Base-by-base conservation (phyloP, 2,113 vertebrate species). In the Grammomys dolichurus region DNA sequence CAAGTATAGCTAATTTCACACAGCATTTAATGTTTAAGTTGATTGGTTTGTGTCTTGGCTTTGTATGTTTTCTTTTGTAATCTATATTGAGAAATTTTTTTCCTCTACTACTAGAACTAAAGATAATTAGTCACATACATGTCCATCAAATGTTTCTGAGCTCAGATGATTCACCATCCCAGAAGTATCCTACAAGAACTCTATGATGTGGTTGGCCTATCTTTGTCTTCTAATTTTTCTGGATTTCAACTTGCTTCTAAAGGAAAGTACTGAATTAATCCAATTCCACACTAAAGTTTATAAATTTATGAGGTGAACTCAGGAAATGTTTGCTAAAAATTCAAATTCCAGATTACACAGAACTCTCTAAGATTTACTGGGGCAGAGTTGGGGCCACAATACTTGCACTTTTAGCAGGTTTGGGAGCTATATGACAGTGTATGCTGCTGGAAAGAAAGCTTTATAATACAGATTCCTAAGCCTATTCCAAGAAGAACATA, bases 271-370 rank as follows among this genome's bases (percentile, higher is more conserved):
- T 85, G 54, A 67, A 58, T 86, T 77, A 93, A 81, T 77, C n/a
- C 11, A 95, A 77, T 9, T 54, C 2, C 54, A 33, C 31, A 22
- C 36, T 5, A 87, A 87, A 60, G 17, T 63, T 60, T 54, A 22
- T 95, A 33, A 75, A 5, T 85, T 56, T 90, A 10, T 85, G 72
- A 77, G 13, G 36, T 5, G 56, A 4, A 16, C 4, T 31, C 17
- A 90, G 60, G 26, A 14, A 33, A 51, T 70, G 3, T 1, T 70
- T 28, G 9, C 31, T 40, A 76, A 97, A 95, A 95, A 60, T 54
- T 97, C 5, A 92, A 10, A 81, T 95, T 88, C 4, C 17, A 76
- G 51, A 86, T 97, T 13, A 24, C 65, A 17, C 26, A 86, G 33
- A 4, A 31, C 4, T 75, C 85, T 36, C 75, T 91, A 1, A 73